These are phyloP conservation scores for Lucilia sericata DNA, from an alignment of 1,140 invertebrate genomes.

Conservation along the genomic window DNA sequence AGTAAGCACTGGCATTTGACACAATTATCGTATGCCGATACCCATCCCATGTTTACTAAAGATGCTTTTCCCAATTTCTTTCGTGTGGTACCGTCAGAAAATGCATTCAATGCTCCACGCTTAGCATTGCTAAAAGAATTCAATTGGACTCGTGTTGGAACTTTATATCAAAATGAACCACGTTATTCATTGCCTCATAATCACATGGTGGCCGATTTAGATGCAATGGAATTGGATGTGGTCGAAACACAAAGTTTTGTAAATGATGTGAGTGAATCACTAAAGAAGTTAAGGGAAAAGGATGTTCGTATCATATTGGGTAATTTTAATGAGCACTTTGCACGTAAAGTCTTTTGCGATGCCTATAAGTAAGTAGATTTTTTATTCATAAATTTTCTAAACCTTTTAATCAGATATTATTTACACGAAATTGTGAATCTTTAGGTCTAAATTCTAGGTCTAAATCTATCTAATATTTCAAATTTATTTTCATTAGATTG, in stretches of 20 bases:
- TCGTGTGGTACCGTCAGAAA: constrained; percentile 94
- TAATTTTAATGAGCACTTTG: constrained; percentile 97
- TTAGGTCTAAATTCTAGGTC: too few species aligned
- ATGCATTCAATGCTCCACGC: constrained; percentile 94
- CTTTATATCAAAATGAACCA: constrained; percentile 96
- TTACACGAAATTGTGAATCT: too few species aligned
- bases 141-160: constrained; percentile 98
- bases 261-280: constrained; percentile 86
- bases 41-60: constrained; percentile 97
- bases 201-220: constrained; percentile 89
- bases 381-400: too few species aligned
- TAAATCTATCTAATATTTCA: too few species aligned
- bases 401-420: too few species aligned
- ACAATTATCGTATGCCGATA: constrained; percentile 98
- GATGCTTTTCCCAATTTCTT: constrained; percentile 96
- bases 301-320: constrained; percentile 96
- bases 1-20: constrained; percentile 96
- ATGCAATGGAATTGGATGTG: constrained; percentile 83
- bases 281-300: constrained; percentile 89
- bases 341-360: constrained; percentile 93
- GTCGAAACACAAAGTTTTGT: constrained; percentile 94
- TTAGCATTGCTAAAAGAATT: constrained; percentile 88
- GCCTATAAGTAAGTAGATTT: constrained; percentile 76
- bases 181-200: constrained; percentile 94
- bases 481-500: constrained; percentile 68